Conservation (phyloP, 2,113 vertebrate species). For the Varanus salvator region DNA sequence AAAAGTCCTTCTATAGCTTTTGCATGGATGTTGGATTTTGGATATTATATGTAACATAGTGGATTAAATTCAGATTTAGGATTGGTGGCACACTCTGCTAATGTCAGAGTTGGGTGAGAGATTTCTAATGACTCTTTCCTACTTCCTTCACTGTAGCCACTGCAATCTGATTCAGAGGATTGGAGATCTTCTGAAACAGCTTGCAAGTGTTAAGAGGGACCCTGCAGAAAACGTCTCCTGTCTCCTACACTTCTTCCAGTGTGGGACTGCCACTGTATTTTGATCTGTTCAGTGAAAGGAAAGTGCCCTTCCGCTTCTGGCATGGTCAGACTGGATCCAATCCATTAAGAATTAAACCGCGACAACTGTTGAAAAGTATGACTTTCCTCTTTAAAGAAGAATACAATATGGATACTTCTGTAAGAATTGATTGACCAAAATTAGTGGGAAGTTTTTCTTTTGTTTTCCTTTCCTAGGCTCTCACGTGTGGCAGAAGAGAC, state of each 20-base stretch:
- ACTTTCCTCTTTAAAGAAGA: background rate
- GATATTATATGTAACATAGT: background rate
- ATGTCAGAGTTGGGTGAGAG: background rate
- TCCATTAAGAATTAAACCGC: background rate
- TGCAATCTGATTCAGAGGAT: background rate
- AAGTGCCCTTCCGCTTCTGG: too few species aligned
- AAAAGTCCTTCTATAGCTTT: background rate
- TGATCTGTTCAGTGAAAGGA: too few species aligned
- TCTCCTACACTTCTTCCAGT: too few species aligned
- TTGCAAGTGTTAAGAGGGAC: background rate
- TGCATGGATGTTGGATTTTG: background rate
- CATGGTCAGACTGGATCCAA: too few species aligned
- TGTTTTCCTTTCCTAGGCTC: slow-evolving; percentile 77
- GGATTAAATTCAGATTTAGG: too few species aligned
- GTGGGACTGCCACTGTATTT: too few species aligned
- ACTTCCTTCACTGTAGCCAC: background rate
- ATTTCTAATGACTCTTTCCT: background rate
- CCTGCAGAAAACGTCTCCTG: background rate
- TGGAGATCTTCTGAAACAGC: background rate
- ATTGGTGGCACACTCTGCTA: background rate
- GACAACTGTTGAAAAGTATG: background rate
- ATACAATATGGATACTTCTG: background rate
- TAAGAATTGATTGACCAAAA: background rate
- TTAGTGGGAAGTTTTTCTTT: background rate
- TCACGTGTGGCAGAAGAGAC: slow-evolving; percentile 91